Evolutionary conservation across 2,888 invertebrate genomes (phyloP), one percentile per base, ranked within the genome.

Genomic region (Gastracanthus pulcherrimus): DNA sequence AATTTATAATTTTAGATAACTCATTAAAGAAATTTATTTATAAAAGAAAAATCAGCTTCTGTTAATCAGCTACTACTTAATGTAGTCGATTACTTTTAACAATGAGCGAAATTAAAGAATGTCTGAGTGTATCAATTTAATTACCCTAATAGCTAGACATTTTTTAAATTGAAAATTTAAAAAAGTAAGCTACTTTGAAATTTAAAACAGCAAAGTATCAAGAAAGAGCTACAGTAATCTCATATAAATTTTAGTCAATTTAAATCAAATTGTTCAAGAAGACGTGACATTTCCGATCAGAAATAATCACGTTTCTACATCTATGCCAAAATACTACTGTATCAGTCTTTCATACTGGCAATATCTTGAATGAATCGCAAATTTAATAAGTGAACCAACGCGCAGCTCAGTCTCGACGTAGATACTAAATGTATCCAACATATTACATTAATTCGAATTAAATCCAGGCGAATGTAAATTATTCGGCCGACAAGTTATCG

Each of bases 321-420:
- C 45, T 60, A 36, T 67, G 62, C 48, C 62, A 69, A 80, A 76
- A 76, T 51, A 48, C 16, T 48, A 41, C 31, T 41, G 23, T 19
- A 31, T 67, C 19, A 13, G n/a, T 60, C 16, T 51, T 74, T 38
- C 66, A 60, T 16, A 70, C 16, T 48, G 48, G 60, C 64, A 38
- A 13, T 74, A 66, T 78, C 55, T 51, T 74, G 72, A 81, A 77
- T 62, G 51, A 77, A 77, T 23, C 64, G 16, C 2, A 66, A 75
- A 82, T 82, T 66, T 45, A 75, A 82, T 82, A 70, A 82, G 31
- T 3, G 19, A 29, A 7, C 23, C n/a, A 41, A 31, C 58, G 23
- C 7, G 45, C 11, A 19, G 4, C n/a, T 36, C 16, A 31, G 64
- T 26, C 60, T n/a, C 72, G 34, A 34, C 45, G 36, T 31, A 58